phyloP scores from a whole-genome alignment of 2,888 invertebrate genomes.

The Dimorphilus gyrociliatus region DNA sequence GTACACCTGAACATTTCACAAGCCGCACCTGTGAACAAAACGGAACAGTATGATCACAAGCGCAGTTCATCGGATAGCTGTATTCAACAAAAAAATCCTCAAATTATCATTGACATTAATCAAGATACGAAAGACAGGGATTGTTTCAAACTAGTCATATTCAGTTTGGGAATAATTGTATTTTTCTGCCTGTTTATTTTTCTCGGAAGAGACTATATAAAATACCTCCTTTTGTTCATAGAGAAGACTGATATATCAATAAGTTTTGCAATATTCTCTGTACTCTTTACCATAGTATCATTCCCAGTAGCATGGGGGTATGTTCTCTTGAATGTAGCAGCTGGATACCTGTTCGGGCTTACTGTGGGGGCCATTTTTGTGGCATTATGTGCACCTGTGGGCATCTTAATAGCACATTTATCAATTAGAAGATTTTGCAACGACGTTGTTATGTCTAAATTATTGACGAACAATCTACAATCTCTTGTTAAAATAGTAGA shows the following conservation, averaged over 20 bases:
- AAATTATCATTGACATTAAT: too few species aligned
- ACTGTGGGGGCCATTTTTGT: slow-evolving; percentile 58
- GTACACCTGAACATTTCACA: too few species aligned
- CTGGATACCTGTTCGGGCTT: slow-evolving; percentile 71
- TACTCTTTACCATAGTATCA: slow-evolving; percentile 63
- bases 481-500: slow-evolving; percentile 68
- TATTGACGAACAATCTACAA: slow-evolving; percentile 42
- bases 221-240: slow-evolving; percentile 59
- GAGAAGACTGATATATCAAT: slow-evolving; percentile 60
- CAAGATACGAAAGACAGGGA: too few species aligned
- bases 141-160: too few species aligned
- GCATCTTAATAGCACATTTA: slow-evolving; percentile 64
- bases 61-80: too few species aligned
- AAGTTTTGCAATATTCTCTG: slow-evolving; percentile 55
- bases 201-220: slow-evolving; percentile 49
- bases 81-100: too few species aligned
- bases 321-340: slow-evolving; percentile 64
- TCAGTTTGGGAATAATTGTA: too few species aligned
- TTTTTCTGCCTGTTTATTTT: too few species aligned
- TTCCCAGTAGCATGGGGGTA: slow-evolving; percentile 76
- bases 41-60: too few species aligned
- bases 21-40: too few species aligned
- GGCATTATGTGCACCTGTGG: slow-evolving; percentile 59
- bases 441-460: slow-evolving; percentile 21
- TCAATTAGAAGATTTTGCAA: slow-evolving; percentile 50